phyloP scores from a whole-genome alignment of 1,140 invertebrate genomes.

The Scaptodrosophila lebanonensis region DNA sequence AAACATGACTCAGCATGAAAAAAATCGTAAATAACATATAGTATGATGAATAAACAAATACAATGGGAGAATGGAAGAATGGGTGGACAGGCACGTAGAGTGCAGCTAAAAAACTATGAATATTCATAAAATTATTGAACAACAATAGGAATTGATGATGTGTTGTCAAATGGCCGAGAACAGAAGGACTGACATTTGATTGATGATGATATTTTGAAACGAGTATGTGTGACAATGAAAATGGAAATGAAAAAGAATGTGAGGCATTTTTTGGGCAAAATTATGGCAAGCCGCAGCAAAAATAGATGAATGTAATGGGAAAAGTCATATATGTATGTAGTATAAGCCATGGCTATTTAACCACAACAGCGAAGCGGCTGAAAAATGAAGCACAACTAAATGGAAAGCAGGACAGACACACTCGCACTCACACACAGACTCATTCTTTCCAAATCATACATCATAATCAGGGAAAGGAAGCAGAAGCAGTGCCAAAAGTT shows the following conservation, averaged over 20 bases:
- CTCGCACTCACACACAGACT: conserved; percentile 3
- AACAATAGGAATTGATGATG: conserved; percentile 72
- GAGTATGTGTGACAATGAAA: neutral
- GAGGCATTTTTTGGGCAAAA: conserved; percentile 21
- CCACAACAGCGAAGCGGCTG: too few species aligned
- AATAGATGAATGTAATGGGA: conserved; percentile 39
- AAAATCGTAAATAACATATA: conserved; percentile 63
- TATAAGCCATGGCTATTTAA: too few species aligned
- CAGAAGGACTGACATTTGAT: conserved; percentile 39
- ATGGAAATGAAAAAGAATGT: conserved; percentile 41
- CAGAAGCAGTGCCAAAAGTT: conserved; percentile 9
- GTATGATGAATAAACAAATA: conserved; percentile 53
- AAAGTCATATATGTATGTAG: too few species aligned
- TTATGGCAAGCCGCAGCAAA: conserved; percentile 26
- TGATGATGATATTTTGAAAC: conserved; percentile 51
- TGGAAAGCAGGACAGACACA: conserved; percentile 15
- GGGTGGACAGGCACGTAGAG: conserved; percentile 12
- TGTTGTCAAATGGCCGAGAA: conserved; percentile 60
- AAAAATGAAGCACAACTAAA: conserved; percentile 47
- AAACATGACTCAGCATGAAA: conserved; percentile 56
- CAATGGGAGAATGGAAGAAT: conserved; percentile 32
- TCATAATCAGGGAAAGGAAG: conserved; percentile 53
- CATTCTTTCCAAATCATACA: conserved; percentile 51
- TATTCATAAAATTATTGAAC: conserved; percentile 72
- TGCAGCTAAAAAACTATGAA: conserved; percentile 62